Conservation (phyloP, 2,113 vertebrate species). For the Henicopernis longicauda region DNA sequence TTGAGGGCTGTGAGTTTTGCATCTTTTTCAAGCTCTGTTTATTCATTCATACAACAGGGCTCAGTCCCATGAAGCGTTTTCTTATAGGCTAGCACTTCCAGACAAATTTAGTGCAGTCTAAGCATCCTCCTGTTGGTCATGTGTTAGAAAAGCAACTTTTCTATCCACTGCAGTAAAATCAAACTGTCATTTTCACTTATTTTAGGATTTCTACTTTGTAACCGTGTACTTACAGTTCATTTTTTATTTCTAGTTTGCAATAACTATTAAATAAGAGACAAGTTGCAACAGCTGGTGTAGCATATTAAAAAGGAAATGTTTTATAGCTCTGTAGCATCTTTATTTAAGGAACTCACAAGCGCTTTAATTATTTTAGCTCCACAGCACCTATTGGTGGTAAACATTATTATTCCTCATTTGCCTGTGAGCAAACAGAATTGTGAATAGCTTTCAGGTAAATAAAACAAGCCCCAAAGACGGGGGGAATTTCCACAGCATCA, state of each 20-base stretch:
- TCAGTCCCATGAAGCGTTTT: background rate
- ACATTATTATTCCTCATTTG: background rate
- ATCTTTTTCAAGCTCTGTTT: background rate
- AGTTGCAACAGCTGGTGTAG: background rate
- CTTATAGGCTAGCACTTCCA: background rate
- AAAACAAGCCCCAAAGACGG: background rate
- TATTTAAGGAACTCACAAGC: background rate
- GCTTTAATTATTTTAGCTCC: background rate
- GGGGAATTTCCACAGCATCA: background rate
- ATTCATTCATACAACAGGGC: background rate
- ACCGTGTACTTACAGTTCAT: background rate
- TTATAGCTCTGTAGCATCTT: background rate
- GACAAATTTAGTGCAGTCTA: background rate
- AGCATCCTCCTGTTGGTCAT: background rate
- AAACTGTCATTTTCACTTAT: background rate
- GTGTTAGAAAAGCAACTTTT: background rate
- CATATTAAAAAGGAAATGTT: background rate
- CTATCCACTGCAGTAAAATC: background rate
- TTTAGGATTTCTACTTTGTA: background rate
- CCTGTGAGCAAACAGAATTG: background rate
- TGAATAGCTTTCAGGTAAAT: background rate
- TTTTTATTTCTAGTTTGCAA: background rate
- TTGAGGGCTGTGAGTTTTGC: background rate
- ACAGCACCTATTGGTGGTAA: background rate
- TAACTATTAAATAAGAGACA: background rate